These are phyloP conservation scores for Stenurella melanura DNA, from an alignment of 2,888 invertebrate species.

Conservation along the genomic window DNA sequence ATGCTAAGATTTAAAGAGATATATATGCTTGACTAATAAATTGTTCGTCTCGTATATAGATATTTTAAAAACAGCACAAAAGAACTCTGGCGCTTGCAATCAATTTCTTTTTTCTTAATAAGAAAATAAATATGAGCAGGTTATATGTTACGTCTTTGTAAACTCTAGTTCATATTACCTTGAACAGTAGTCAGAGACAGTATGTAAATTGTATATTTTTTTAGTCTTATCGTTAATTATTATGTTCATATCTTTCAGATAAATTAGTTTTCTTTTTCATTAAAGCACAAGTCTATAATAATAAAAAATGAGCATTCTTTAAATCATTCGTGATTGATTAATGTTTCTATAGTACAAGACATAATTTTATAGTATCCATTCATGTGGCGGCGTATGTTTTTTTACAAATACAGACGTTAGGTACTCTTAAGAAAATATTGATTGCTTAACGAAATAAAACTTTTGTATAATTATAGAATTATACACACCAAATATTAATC, in stretches of 20 bases:
- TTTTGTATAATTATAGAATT: background rate
- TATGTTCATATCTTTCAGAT: background rate
- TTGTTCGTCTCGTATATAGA: too few relatives aligned
- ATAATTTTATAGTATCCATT: conserved; percentile 3
- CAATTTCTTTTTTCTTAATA: too few relatives aligned
- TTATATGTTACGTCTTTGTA: too few relatives aligned
- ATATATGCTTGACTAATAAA: too few relatives aligned
- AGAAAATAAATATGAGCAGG: too few relatives aligned
- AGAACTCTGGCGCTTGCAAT: too few relatives aligned
- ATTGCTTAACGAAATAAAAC: background rate
- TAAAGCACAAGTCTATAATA: background rate
- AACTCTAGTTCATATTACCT: background rate
- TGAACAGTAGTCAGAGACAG: background rate
- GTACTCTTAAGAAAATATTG: background rate
- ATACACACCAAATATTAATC: background rate
- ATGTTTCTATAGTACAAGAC: background rate
- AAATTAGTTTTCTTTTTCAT: background rate
- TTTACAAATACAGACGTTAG: background rate
- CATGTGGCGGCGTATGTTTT: background rate
- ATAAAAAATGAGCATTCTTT: background rate
- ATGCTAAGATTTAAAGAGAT: too few relatives aligned
- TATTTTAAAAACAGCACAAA: too few relatives aligned
- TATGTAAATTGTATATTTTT: background rate
- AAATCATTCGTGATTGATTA: background rate
- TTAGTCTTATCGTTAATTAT: background rate